phyloP scores from a whole-genome alignment of 2,797 vertebrate species.

The Tenualosa ilisha region DNA sequence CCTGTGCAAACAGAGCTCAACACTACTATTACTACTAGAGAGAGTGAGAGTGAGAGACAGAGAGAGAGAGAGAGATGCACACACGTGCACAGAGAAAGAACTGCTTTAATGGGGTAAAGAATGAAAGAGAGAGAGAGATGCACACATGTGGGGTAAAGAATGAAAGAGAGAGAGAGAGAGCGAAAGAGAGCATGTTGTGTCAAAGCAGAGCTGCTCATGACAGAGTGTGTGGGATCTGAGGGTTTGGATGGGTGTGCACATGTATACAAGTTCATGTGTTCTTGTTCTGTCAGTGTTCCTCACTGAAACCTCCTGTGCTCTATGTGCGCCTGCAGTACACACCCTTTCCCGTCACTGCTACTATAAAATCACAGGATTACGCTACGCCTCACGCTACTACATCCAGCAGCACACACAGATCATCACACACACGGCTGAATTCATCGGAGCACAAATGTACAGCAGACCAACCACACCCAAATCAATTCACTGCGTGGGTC shows the following conservation, averaged over 20 bases:
- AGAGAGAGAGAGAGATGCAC: background rate
- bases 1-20: conserved; percentile 18
- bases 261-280: conserved; percentile 1
- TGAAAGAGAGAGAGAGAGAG: background rate
- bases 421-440: background rate
- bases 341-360: background rate
- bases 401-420: background rate
- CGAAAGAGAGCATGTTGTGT: background rate
- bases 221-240: background rate
- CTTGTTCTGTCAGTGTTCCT: background rate
- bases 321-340: background rate
- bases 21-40: background rate
- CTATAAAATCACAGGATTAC: background rate
- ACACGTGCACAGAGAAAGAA: background rate
- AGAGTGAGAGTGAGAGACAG: background rate
- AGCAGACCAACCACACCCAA: background rate
- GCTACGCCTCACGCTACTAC: background rate
- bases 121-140: background rate
- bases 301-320: background rate
- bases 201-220: background rate
- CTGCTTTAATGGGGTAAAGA: background rate
- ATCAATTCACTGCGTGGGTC: background rate
- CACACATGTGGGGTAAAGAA: too few species aligned
- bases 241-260: background rate
- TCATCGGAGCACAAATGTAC: background rate